These are phyloP conservation scores for Bufotes viridis DNA, from an alignment of 2,797 vertebrate species.

Conservation along the genomic window DNA sequence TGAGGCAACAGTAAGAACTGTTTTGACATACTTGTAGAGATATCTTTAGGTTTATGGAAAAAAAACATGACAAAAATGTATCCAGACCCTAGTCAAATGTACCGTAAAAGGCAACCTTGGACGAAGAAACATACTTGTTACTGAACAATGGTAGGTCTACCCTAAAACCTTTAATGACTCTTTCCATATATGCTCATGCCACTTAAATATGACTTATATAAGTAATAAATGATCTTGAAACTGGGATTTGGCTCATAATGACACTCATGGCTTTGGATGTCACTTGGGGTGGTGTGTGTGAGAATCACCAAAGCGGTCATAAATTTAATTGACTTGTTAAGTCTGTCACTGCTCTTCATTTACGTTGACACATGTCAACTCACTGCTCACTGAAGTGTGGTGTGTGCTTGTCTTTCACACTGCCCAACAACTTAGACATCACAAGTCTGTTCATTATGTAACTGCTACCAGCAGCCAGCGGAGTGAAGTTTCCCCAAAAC, in stretches of 20 bases:
- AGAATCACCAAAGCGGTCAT: background rate
- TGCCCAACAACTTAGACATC: conserved; percentile 34
- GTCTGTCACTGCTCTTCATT: background rate
- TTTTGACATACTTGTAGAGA: too few relatives aligned
- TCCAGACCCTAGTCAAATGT: background rate
- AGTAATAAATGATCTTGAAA: background rate
- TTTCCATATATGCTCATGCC: background rate
- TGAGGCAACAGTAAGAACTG: too few relatives aligned
- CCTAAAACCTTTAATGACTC: background rate
- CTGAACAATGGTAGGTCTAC: background rate
- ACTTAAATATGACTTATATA: conserved; percentile 21
- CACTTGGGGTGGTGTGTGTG: conserved; percentile 7
- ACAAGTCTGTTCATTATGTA: conserved; percentile 5
- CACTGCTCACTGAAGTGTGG: conserved; percentile 1
- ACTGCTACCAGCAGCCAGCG: conserved; percentile 3
- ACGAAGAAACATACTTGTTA: background rate
- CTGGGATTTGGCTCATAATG: conserved; percentile 18
- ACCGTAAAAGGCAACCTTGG: background rate
- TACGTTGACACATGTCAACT: conserved; percentile 6
- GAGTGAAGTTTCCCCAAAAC: conserved; percentile 25
- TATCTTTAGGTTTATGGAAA: too few relatives aligned
- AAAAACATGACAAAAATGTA: background rate
- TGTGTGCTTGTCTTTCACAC: conserved; percentile 24
- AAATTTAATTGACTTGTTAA: conserved; percentile 24
- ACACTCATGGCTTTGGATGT: background rate